Percentiles rank a stretch among this genome's conserved stretches.
Evolutionary conservation across 2,888 invertebrate species (phyloP).

Genomic region (Hirtodrosophila trivittata): DNA sequence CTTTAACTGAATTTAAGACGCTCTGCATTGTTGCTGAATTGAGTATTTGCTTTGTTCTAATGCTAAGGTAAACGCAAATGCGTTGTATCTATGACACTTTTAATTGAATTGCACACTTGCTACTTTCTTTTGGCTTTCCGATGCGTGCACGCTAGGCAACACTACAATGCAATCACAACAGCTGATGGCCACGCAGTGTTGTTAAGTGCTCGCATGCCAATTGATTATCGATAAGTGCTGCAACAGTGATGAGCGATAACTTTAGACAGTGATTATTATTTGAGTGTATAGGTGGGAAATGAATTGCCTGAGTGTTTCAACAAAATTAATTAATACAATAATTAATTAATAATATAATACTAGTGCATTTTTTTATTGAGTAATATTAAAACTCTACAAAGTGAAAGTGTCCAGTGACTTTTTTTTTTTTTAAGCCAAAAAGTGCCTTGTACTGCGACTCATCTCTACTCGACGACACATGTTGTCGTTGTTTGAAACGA

Average conservation of each 20-base stretch:
- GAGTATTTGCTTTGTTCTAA: constrained; percentile 36
- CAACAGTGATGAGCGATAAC: background rate
- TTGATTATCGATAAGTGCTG: constrained; percentile 15
- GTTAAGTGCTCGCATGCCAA: background rate
- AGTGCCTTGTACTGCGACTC: no score
- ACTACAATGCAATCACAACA: constrained; percentile 18
- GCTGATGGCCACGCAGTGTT: constrained; percentile 21
- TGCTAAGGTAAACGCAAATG: constrained; percentile 24
- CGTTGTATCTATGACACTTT: constrained; percentile 20
- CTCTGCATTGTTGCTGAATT: constrained; percentile 91
- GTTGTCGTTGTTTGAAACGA: constrained; percentile 22
- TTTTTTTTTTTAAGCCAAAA: no score
- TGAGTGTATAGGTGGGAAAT: no score
- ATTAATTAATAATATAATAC: no score
- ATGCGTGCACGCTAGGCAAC: constrained; percentile 27
- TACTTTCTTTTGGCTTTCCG: constrained; percentile 36
- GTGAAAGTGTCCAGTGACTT: no score
- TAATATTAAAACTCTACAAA: no score
- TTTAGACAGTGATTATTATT: background rate
- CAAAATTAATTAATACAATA: no score
- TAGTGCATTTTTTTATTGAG: no score
- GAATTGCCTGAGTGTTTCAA: no score
- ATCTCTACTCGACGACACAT: constrained; percentile 24
- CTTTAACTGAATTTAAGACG: constrained; percentile 97
- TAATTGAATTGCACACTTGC: constrained; percentile 34